phyloP scores from a whole-genome alignment of 2,888 invertebrate genomes.

The Epistrophella euchroma region DNA sequence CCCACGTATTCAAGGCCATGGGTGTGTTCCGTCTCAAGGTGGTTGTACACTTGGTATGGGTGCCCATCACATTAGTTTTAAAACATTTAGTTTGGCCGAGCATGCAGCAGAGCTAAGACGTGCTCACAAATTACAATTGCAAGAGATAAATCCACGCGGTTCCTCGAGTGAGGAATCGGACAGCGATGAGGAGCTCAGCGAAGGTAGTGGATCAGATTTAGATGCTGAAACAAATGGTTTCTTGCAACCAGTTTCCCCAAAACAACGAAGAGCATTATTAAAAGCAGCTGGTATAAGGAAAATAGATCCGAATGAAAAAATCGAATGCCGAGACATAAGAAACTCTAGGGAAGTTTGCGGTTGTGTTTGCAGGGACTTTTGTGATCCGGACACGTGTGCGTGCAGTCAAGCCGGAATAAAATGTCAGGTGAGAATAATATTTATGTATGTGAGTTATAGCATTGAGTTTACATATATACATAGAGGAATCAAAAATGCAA shows the following conservation, averaged over 20 bases:
- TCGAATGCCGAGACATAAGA: constrained; percentile 96
- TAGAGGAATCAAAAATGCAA: too few species aligned
- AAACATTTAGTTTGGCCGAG: constrained; percentile 92
- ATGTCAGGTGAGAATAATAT: constrained; percentile 88
- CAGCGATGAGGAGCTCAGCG: constrained; percentile 93
- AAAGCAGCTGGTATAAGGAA: constrained; percentile 97
- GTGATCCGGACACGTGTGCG: constrained; percentile 97
- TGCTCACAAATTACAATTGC: constrained; percentile 92
- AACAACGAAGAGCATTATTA: constrained; percentile 93
- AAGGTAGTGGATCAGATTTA: constrained; percentile 91
- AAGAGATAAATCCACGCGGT: constrained; percentile 83
- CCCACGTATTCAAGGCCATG: constrained; percentile 95
- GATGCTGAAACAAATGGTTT: constrained; percentile 96
- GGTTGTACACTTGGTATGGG: constrained; percentile 97
- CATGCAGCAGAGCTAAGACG: constrained; percentile 95
- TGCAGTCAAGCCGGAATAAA: constrained; percentile 98
- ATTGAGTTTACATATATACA: too few species aligned
- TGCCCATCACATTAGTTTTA: constrained; percentile 87
- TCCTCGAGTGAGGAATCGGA: constrained; percentile 92
- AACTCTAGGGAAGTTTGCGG: constrained; percentile 97
- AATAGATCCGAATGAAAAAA: constrained; percentile 96
- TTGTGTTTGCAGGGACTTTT: constrained; percentile 95
- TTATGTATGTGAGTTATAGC: background rate
- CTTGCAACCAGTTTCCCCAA: constrained; percentile 95
- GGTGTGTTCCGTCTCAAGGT: constrained; percentile 95